phyloP scores from a whole-genome alignment of 2,797 vertebrate species.

The Diplodus puntazzo region DNA sequence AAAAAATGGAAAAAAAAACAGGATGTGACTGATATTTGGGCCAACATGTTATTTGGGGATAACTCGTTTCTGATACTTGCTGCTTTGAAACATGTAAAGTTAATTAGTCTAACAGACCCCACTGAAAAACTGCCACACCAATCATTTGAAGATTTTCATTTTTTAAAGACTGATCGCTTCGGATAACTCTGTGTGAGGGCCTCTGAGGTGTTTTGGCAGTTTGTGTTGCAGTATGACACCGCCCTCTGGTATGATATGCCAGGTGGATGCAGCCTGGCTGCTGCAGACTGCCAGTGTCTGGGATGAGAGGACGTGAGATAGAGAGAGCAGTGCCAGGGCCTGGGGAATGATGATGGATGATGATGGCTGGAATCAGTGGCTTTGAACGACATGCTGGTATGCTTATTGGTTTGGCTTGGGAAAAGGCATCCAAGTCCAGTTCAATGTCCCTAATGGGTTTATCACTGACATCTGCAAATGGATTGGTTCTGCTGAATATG shows the following conservation, averaged over 20 bases:
- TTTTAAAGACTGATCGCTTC: background rate
- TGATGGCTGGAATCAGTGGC: slow-evolving; percentile 66
- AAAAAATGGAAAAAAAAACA: too few species aligned
- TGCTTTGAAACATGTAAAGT: background rate
- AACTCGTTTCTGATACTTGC: background rate
- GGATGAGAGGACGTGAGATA: slow-evolving; percentile 46
- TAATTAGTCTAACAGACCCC: background rate
- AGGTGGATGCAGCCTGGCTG: slow-evolving; percentile 63
- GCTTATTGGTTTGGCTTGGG: slow-evolving; percentile 65
- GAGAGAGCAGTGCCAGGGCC: slow-evolving; percentile 58
- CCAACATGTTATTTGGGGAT: background rate
- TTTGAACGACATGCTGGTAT: slow-evolving; percentile 61
- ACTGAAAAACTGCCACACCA: background rate
- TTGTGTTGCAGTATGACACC: slow-evolving; percentile 19
- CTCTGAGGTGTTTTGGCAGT: slow-evolving; percentile 44
- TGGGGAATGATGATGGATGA: slow-evolving; percentile 79
- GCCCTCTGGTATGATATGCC: slow-evolving; percentile 42
- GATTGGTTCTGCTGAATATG: slow-evolving; percentile 35
- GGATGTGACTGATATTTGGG: background rate
- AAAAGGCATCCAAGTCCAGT: slow-evolving; percentile 42
- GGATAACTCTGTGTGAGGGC: slow-evolving; percentile 14
- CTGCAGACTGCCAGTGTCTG: slow-evolving; percentile 59
- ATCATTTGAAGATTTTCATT: background rate
- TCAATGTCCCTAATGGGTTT: slow-evolving; percentile 42
- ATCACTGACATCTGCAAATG: slow-evolving; percentile 42